These are phyloP conservation scores for Malthinus seriepunctatus DNA, from an alignment of 2,888 invertebrate genomes.

Conservation along the genomic window DNA sequence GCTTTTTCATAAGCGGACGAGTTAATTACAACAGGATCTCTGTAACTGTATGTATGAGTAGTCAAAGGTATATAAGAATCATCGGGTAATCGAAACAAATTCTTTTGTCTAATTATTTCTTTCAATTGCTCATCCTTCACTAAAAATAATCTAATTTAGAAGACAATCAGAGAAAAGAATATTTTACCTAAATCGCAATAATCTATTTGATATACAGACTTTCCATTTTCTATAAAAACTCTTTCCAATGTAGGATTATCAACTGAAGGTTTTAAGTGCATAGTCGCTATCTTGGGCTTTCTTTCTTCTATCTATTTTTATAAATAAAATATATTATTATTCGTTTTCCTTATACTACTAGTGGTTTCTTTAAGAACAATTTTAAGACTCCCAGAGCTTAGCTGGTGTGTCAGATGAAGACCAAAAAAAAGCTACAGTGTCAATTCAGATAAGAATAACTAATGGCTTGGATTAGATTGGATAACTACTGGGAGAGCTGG, in stretches of 20 bases:
- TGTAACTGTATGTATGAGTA: slow-evolving; percentile 21
- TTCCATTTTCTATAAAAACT: slow-evolving; percentile 35
- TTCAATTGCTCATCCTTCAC: slow-evolving; percentile 13
- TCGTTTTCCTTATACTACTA: background rate
- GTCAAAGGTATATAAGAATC: slow-evolving; percentile 25
- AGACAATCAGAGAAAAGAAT: background rate
- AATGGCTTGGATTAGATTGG: too few species aligned
- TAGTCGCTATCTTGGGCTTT: slow-evolving; percentile 8
- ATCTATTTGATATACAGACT: slow-evolving; percentile 66
- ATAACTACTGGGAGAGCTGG: too few species aligned
- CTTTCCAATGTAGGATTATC: slow-evolving; percentile 21
- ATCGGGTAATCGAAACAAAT: slow-evolving; percentile 18
- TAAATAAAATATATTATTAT: background rate
- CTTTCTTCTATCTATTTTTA: slow-evolving; percentile 1
- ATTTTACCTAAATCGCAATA: slow-evolving; percentile 55
- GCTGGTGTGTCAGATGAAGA: too few species aligned
- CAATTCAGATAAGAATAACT: too few species aligned
- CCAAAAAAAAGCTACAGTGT: too few species aligned
- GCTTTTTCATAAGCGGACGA: slow-evolving; percentile 7
- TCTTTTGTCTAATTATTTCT: slow-evolving; percentile 15
- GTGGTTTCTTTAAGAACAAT: too few species aligned
- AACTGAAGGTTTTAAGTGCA: slow-evolving; percentile 15
- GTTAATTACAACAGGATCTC: slow-evolving; percentile 24
- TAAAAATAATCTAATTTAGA: background rate
- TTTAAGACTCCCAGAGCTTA: too few species aligned